Percentiles rank a stretch among this genome's conserved stretches.
phyloP scores from a whole-genome alignment of 2,113 vertebrate genomes.

The Peucedramus taeniatus region DNA sequence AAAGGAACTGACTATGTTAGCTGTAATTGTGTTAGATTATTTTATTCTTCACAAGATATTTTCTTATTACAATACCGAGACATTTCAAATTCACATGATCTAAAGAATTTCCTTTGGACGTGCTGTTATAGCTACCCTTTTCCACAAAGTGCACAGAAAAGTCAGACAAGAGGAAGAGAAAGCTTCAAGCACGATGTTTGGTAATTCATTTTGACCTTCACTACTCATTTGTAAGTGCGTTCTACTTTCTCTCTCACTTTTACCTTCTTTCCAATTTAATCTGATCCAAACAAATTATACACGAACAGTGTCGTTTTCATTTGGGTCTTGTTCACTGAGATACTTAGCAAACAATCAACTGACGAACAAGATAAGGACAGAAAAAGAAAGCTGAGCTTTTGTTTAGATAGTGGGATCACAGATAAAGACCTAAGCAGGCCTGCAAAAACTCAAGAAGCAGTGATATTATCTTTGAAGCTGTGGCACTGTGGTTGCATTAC shows the following conservation, averaged over 20 bases:
- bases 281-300: conserved; percentile 63
- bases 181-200: not conserved
- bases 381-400: conserved; percentile 58
- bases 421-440: conserved; percentile 42
- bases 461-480: conserved; percentile 37
- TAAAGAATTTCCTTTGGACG: not conserved
- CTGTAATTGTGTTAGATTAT: not conserved
- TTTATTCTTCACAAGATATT: not conserved
- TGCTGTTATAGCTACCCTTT: not conserved
- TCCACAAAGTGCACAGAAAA: not conserved
- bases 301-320: conserved; percentile 15
- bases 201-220: not conserved
- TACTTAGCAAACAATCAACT: conserved; percentile 54
- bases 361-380: conserved; percentile 56
- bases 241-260: conserved; percentile 56
- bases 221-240: not conserved
- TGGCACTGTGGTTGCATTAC: not conserved
- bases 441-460: conserved; percentile 63
- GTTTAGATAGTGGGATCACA: conserved; percentile 38
- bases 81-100: not conserved
- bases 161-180: not conserved
- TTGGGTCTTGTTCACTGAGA: conserved; percentile 39
- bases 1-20: not conserved
- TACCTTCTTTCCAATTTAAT: conserved; percentile 55
- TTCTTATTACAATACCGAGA: not conserved